These are phyloP conservation scores for Enteromius argenteus DNA, from an alignment of 2,797 vertebrate genomes.

Conservation along the genomic window DNA sequence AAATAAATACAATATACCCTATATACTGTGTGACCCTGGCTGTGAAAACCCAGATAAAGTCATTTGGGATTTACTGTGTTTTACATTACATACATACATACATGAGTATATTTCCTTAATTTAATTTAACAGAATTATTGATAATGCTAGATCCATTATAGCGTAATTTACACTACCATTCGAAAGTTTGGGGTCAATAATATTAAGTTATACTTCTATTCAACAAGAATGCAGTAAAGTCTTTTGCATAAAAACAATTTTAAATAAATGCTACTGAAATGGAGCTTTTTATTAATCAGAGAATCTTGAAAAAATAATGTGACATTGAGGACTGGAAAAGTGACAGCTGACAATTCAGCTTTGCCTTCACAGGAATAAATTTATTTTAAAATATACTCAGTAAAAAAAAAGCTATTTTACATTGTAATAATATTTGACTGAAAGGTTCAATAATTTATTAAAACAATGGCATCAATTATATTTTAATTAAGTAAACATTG, in stretches of 20 bases:
- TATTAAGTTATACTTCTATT: neutral
- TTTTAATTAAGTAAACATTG: neutral
- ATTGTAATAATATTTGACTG: neutral
- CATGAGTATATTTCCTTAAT: no score
- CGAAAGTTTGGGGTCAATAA: neutral
- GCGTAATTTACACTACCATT: neutral
- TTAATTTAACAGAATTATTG: neutral
- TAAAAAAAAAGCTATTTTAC: neutral
- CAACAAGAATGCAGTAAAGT: no score
- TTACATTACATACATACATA: no score
- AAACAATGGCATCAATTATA: neutral
- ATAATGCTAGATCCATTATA: neutral
- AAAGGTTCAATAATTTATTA: neutral
- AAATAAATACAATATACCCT: neutral
- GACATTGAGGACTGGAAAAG: no score
- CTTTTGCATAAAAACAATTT: neutral
- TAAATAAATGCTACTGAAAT: neutral
- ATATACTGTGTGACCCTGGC: no score
- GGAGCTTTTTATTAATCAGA: no score
- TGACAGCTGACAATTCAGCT: no score
- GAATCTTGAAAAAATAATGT: no score
- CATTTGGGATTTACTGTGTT: no score
- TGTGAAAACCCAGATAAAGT: no score
- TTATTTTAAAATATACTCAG: neutral
- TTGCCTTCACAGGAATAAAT: neutral